phyloP scores from a whole-genome alignment of 2,113 vertebrate species.

The Lepus timidus region DNA sequence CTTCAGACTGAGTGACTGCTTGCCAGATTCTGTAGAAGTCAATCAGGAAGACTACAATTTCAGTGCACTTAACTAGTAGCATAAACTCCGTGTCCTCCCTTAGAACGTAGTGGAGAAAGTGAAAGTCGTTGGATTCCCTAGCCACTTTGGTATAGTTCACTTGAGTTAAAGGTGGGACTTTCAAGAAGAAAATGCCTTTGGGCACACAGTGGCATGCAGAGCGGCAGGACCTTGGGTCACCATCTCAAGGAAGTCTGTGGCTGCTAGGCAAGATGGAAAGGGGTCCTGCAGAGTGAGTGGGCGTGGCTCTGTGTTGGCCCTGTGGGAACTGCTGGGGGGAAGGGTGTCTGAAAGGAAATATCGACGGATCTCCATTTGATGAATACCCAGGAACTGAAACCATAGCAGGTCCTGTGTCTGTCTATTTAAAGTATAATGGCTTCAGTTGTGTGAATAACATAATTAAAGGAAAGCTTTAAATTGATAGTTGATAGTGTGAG shows the following conservation, averaged over 20 bases:
- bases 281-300: background rate
- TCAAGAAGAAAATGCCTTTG: background rate
- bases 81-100: background rate
- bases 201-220: background rate
- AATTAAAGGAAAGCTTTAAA: background rate
- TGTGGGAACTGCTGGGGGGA: background rate
- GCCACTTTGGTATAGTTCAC: background rate
- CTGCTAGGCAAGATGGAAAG: background rate
- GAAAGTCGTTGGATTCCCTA: background rate
- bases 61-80: background rate
- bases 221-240: background rate
- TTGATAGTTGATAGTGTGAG: background rate
- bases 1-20: background rate
- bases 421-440: background rate
- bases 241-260: background rate
- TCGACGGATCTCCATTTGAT: background rate
- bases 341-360: background rate
- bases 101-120: background rate
- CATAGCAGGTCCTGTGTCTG: too few relatives aligned
- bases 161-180: background rate
- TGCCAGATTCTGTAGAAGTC: conserved; percentile 29
- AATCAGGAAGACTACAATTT: background rate
- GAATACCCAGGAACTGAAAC: background rate
- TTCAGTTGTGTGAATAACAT: background rate
- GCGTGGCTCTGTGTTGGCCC: background rate